Evolutionary conservation across 2,797 vertebrate genomes (phyloP), one percentile per base, ranked within the genome.

Genomic region (Chiloscyllium punctatum): DNA sequence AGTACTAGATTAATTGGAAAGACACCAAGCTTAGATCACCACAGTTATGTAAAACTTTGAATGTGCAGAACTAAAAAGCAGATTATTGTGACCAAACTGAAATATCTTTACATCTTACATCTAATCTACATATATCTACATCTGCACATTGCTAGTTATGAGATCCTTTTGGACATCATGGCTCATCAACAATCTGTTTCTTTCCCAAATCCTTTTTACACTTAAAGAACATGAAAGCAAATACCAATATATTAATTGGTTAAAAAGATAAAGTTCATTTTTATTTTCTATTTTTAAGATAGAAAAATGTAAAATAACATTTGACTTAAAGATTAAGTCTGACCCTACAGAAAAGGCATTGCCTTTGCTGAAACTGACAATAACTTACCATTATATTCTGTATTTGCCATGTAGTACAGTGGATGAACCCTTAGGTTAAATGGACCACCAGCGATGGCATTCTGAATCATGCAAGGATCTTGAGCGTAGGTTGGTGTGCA

Each of bases 391-490:
- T 90, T 62, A 57, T 90, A 90, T 15, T 4, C 25, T 4, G 8
- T 90, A 13, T 90, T 57, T 33, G 42, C 21, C 23, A 2, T 0
- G 87, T 90, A 90, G 6, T 33, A 30, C 33, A 0, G 6, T n/a
- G 87, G 53, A 53, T 57, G 9, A 33, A 90, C 1, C 3, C 5
- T 62, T 90, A 90, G 53, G 0, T 88, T 53, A 23, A 33, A n/a
- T 6, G 27, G 4, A n/a, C 5, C 1, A 27, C 11, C 2, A 9
- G 0, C 5, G 2, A 0, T 90, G 15, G 21, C 57, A 62, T 30
- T 90, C 13, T 0, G 0, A 33, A 62, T 15, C 87, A 57, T 57
- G 51, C 53, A 90, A 62, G 5, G 87, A 3, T 6, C 27, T 27
- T 16, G 11, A 16, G 27, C 33, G 25, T 33, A 69, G 91, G 66